Conservation (phyloP, 2,797 vertebrate species). For the Periophthalmus magnuspinnatus region DNA sequence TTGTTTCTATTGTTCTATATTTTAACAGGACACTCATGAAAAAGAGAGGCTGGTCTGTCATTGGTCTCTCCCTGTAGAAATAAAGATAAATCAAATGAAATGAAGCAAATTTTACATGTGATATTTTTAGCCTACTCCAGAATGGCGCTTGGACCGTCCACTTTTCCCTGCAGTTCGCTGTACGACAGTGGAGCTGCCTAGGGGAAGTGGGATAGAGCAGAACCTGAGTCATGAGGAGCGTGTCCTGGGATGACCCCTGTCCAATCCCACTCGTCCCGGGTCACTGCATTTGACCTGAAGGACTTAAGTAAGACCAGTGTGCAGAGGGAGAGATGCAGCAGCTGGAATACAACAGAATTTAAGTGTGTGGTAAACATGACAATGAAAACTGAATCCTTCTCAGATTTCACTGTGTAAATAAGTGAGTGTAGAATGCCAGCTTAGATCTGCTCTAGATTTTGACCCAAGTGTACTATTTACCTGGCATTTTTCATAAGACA, state of each 20-base stretch:
- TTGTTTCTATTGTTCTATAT: too few relatives aligned
- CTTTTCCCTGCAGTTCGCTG: constrained; percentile 13
- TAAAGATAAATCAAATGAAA: too few relatives aligned
- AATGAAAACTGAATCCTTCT: background rate
- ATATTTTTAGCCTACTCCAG: constrained; percentile 6
- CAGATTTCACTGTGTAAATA: background rate
- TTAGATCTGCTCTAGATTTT: too few relatives aligned
- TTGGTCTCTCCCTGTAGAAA: too few relatives aligned
- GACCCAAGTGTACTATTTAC: too few relatives aligned
- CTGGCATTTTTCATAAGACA: too few relatives aligned
- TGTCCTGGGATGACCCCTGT: constrained; percentile 45
- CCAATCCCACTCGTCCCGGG: constrained; percentile 9
- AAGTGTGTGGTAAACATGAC: background rate
- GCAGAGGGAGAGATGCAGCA: constrained; percentile 16
- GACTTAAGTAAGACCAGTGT: background rate
- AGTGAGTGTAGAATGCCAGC: too few relatives aligned
- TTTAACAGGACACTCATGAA: too few relatives aligned
- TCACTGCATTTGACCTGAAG: constrained; percentile 13
- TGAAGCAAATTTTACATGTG: background rate
- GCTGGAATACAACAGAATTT: background rate
- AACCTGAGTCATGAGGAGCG: constrained; percentile 45
- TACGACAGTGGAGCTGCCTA: constrained; percentile 18
- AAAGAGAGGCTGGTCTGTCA: too few relatives aligned
- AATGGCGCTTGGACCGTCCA: constrained; percentile 24
- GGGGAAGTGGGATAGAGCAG: constrained; percentile 10